These are phyloP conservation scores for Eidolon dupreanum DNA, from an alignment of 2,797 vertebrate genomes.

Conservation along the genomic window DNA sequence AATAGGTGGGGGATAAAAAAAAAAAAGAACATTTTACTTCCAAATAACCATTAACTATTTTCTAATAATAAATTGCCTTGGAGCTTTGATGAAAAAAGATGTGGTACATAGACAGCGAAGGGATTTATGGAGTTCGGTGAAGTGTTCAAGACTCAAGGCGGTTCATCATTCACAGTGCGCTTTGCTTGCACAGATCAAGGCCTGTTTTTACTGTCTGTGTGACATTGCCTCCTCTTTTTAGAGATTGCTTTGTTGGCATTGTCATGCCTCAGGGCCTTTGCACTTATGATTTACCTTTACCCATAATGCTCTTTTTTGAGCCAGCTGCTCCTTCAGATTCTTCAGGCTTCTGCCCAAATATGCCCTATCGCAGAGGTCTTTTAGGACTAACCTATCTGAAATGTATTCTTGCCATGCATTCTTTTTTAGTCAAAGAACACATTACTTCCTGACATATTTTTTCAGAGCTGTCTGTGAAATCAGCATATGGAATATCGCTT, in stretches of 20 bases:
- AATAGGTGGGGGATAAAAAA: background rate
- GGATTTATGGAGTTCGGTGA: slow-evolving; percentile 70
- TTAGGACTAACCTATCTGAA: background rate
- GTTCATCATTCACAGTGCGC: background rate
- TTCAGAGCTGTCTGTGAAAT: background rate
- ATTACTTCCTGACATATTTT: background rate
- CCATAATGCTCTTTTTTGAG: background rate
- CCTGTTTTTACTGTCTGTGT: background rate
- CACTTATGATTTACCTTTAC: background rate
- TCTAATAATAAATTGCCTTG: slow-evolving; percentile 81
- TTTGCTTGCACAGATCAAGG: background rate
- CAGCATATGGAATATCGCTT: background rate
- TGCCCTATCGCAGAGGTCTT: background rate
- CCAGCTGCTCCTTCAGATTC: background rate
- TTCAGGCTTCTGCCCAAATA: background rate
- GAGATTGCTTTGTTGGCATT: background rate
- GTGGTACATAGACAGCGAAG: slow-evolving; percentile 31
- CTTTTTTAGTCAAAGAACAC: background rate
- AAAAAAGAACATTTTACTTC: slow-evolving; percentile 78
- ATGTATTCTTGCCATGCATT: background rate
- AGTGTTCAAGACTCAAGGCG: background rate
- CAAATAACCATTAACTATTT: slow-evolving; percentile 77
- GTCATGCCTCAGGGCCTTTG: background rate
- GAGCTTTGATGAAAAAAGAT: slow-evolving; percentile 73
- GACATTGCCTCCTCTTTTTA: background rate